Percentiles rank a stretch among this genome's conserved stretches.
These are phyloP conservation scores for Amiota mariae DNA, from an alignment of 2,888 invertebrate genomes.

Conservation along the genomic window DNA sequence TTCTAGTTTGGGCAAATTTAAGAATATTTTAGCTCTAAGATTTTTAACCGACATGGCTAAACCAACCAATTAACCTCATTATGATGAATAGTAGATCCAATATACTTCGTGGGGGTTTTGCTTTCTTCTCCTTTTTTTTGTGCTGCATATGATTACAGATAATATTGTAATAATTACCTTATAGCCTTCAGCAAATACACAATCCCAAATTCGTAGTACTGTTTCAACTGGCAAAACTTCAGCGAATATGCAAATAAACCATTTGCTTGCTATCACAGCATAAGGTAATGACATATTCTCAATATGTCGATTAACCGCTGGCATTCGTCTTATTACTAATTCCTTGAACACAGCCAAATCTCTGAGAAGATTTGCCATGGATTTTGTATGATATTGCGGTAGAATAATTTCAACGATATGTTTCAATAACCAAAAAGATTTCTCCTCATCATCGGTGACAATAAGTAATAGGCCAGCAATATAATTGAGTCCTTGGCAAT, in stretches of 20 bases:
- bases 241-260: conserved; percentile 95
- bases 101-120: neutral
- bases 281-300: conserved; percentile 88
- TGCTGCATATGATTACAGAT: neutral
- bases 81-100: no score
- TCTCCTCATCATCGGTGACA: conserved; percentile 91
- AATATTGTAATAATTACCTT: conserved; percentile 74
- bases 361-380: conserved; percentile 90
- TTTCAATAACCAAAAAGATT: conserved; percentile 93
- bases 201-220: conserved; percentile 95
- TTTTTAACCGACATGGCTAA: no score
- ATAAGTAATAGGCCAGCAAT: conserved; percentile 89
- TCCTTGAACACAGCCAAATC: conserved; percentile 93
- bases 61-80: no score
- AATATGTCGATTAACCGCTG: conserved; percentile 87
- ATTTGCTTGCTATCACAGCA: conserved; percentile 93
- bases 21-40: no score
- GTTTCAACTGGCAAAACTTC: conserved; percentile 96
- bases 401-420: conserved; percentile 89
- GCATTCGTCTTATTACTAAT: conserved; percentile 86
- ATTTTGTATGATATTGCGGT: conserved; percentile 91
- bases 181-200: conserved; percentile 93
- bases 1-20: no score
- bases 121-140: neutral
- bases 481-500: conserved; percentile 96